Base-by-base conservation (phyloP, 2,797 vertebrate genomes). In the Urophycis tenuis region DNA sequence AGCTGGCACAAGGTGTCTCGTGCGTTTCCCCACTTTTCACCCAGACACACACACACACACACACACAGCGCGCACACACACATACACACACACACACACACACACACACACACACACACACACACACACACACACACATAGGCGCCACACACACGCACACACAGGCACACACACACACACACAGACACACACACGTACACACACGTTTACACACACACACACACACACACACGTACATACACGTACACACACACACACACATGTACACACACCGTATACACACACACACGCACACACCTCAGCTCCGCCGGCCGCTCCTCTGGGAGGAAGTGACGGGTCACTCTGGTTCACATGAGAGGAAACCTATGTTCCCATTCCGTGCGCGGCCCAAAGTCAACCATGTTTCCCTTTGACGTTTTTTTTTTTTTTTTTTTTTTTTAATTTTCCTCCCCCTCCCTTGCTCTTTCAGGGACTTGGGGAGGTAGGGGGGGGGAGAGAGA, bases 291-390 rank as follows among this genome's bases (percentile, higher is more conserved):
- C 78, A 74, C 75, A 77, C 30, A 81, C 70, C 45, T 19, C 45
- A 49, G 45, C 80, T 71, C 45, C 81, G 80, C 78, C 80, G 83
- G 86, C 82, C 75, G 49, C 79, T 88, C 86, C 81, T 0, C 41
- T 64, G 85, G 84, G 87, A 89, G 84, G 88, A 91, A 89, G 87
- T 73, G 73, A 77, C 73, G 45, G 85, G 87, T 90, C 86, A 79
- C 82, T 81, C 71, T 0, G 75, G 85, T 88, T 88, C 86, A 85
- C 74, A 82, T 80, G 32, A 86, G 82, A 78, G 84, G 91, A 90
- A 91, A 88, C 83, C 77, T 85, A 86, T 86, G 87, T 90, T 92
- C 89, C 90, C 84, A 86, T 86, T 83, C 75, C 45, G 49, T 85
- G 81, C 71, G 8, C 78, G 81, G 74, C 78, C 77, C 85, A 84